Base-by-base conservation (phyloP, 1,140 invertebrate genomes). In the Arctopsyche grandis region DNA sequence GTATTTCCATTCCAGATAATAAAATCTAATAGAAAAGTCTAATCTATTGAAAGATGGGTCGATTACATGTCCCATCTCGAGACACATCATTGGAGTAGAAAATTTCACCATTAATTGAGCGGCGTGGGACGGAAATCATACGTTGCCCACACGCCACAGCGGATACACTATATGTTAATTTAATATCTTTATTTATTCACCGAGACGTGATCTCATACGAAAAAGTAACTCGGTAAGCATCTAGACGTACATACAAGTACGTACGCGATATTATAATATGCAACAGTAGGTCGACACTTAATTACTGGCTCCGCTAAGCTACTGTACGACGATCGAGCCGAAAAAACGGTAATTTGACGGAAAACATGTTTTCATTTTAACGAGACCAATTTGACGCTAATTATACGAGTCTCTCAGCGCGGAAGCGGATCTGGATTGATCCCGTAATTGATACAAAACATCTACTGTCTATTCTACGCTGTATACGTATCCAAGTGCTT, bases 341-440 rank as follows among this genome's bases (percentile, higher is more conserved):
- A 19, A 60, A 60, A 60, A 21, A 19, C 56, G 56, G 56, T 60
- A 60, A 60, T 60, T 60, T 60, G 56, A 19, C 16, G 56, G 56
- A 60, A 60, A 60, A 60, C 56, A 60, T 60, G 56, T 60, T 60
- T 60, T 60, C 56, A 16, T 60, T 60, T 19, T 60, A 60, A 60
- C 56, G 56, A 60, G 56, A 60, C 56, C 56, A 60, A 60, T 60
- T 60, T 60, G 21, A 19, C 56, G 56, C 56, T 60, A 60, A 60
- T 60, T 60, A 60, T 60, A 60, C 21, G 56, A 19, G 56, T 3
- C n/a, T 60, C 16, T 60, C n/a, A 60, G 56, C 21, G 16, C 56
- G 56, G 16, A 60, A 60, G 14, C 14, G n/a, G 56, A 21, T 60
- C 16, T 21, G 56, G 21, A 60, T 60, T 60, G 56, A 60, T 60